phyloP scores from a whole-genome alignment of 2,113 vertebrate genomes.

The Marcusenius ussheri region DNA sequence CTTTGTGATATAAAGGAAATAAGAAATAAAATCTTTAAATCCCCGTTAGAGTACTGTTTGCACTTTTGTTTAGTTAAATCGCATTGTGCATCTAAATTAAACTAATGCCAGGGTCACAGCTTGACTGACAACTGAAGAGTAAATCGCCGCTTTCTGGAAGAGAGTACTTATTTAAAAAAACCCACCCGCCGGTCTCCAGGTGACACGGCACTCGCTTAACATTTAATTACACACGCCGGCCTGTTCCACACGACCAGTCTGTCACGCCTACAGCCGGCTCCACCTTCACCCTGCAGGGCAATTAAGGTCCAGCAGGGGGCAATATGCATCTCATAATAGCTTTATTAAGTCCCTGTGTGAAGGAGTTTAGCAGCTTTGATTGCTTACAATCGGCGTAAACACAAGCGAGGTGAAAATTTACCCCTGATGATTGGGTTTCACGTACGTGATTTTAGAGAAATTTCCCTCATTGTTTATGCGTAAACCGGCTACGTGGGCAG shows the following conservation, averaged over 20 bases:
- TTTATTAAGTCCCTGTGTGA: background rate
- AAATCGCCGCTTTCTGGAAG: background rate
- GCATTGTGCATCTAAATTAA: background rate
- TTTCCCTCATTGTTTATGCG: background rate
- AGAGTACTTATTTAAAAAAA: background rate
- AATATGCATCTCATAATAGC: background rate
- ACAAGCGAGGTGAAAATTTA: background rate
- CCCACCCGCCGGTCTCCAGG: background rate
- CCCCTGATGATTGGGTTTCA: background rate
- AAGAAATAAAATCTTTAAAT: constrained; percentile 52
- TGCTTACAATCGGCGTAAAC: background rate
- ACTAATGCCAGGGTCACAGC: background rate
- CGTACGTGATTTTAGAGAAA: background rate
- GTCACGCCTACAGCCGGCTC: background rate
- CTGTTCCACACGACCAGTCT: background rate
- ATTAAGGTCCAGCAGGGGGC: constrained; percentile 2
- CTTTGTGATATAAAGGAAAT: constrained; percentile 76
- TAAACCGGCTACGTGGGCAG: background rate
- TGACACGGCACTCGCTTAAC: background rate
- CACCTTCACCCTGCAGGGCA: background rate
- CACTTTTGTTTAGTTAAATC: background rate
- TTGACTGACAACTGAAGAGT: background rate
- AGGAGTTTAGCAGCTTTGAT: background rate
- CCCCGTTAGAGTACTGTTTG: background rate
- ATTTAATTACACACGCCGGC: background rate